These are phyloP conservation scores for Rhinopomastus cyanomelas DNA, from an alignment of 2,113 vertebrate genomes.

Conservation along the genomic window DNA sequence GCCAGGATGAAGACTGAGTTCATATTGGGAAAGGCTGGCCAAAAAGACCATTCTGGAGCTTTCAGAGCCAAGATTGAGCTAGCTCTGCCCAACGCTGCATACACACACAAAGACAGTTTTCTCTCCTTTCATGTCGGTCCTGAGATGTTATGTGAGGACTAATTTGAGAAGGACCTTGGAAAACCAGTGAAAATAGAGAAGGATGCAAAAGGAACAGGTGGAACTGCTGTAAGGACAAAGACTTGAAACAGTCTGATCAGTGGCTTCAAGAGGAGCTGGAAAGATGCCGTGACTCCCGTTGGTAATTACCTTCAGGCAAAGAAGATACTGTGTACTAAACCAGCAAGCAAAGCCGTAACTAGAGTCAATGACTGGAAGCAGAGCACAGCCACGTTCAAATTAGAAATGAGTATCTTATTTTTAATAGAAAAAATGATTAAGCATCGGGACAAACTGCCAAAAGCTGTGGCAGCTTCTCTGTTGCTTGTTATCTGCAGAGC, in stretches of 20 bases:
- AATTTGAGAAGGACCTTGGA: constrained; percentile 4
- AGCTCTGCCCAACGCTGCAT: neutral
- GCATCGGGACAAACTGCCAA: constrained; percentile 43
- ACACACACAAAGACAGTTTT: neutral
- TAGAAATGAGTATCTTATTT: constrained; percentile 58
- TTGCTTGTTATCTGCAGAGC: constrained; percentile 45
- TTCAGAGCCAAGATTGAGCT: neutral
- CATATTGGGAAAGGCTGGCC: neutral
- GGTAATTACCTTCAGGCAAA: constrained; percentile 15
- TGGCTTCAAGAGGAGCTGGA: constrained; percentile 32
- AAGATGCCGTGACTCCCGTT: constrained; percentile 18
- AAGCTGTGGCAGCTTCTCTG: constrained; percentile 15
- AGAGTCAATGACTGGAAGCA: constrained; percentile 37
- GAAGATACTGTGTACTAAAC: constrained; percentile 25
- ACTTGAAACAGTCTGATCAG: constrained; percentile 18
- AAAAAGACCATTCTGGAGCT: neutral
- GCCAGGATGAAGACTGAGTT: neutral
- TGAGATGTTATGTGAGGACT: neutral
- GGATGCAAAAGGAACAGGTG: neutral
- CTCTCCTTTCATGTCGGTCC: neutral
- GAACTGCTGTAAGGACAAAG: neutral
- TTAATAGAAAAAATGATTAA: constrained; percentile 70
- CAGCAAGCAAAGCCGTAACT: constrained; percentile 37
- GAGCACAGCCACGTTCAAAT: constrained; percentile 31
- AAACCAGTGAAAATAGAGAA: neutral